Conservation (phyloP, 2,888 invertebrate genomes). For the Aplocera efformata region DNA sequence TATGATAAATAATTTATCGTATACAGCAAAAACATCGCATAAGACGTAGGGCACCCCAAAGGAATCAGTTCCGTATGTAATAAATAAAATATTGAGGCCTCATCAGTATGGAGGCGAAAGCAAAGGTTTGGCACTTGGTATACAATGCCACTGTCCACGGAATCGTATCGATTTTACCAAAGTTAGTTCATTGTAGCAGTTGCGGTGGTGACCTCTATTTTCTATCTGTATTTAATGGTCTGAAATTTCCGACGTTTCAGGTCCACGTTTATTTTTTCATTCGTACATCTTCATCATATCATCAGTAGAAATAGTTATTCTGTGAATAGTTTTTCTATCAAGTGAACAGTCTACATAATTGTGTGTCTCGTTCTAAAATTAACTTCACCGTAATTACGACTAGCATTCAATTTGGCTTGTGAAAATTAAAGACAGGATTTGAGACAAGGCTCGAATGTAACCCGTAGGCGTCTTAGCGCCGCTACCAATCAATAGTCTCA, state of each 20-base stretch:
- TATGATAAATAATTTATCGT: constrained; percentile 16
- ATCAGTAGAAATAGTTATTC: too few relatives aligned
- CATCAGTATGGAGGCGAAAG: constrained; percentile 30
- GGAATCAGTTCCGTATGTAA: constrained; percentile 20
- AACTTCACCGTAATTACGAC: neutral
- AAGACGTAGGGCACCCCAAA: constrained; percentile 16
- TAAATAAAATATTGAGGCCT: constrained; percentile 28
- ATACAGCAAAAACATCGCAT: constrained; percentile 17
- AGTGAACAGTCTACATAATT: too few relatives aligned
- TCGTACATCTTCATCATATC: neutral
- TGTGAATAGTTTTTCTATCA: too few relatives aligned
- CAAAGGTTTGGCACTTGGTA: constrained; percentile 29
- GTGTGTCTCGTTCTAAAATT: too few relatives aligned
- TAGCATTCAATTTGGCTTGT: neutral
- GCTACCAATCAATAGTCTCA: constrained; percentile 40
- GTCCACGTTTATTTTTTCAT: constrained; percentile 12
- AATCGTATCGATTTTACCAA: constrained; percentile 25
- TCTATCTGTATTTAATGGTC: constrained; percentile 18
- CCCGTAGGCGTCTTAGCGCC: constrained; percentile 21
- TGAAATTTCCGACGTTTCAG: constrained; percentile 21
- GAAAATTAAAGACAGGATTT: constrained; percentile 5
- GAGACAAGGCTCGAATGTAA: constrained; percentile 17
- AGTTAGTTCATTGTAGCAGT: constrained; percentile 26
- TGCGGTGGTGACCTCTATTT: constrained; percentile 18
- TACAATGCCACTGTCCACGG: constrained; percentile 28